Conservation (phyloP, 2,113 vertebrate species). For the Oryzias celebensis region DNA sequence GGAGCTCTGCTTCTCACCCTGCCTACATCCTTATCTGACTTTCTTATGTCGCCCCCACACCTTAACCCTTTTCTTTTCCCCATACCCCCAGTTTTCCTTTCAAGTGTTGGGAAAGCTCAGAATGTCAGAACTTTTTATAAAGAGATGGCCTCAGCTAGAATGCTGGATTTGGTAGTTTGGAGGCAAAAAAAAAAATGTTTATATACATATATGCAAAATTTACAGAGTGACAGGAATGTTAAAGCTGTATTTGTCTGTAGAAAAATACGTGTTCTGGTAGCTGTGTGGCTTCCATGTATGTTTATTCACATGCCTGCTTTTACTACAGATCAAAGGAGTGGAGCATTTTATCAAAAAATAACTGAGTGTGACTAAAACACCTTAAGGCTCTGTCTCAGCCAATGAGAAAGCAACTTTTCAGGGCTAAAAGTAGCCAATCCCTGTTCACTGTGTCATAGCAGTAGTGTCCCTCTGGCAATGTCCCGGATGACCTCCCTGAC, state of each 20-base stretch:
- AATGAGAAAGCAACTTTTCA: slow-evolving; percentile 47
- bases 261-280: no score
- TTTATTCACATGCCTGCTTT: slow-evolving; percentile 5
- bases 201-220: neutral
- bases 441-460: slow-evolving; percentile 11
- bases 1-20: slow-evolving; percentile 47
- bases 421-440: slow-evolving; percentile 34
- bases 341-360: slow-evolving; percentile 59
- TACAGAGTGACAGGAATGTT: no score
- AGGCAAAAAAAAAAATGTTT: neutral
- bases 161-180: slow-evolving; percentile 13
- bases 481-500: no score
- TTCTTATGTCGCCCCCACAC: slow-evolving; percentile 42
- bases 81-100: slow-evolving; percentile 20
- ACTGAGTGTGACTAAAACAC: slow-evolving; percentile 59
- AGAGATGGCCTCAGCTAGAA: slow-evolving; percentile 33
- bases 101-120: slow-evolving; percentile 44
- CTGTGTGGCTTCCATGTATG: no score
- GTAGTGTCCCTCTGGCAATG: no score
- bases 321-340: slow-evolving; percentile 50
- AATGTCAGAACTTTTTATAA: slow-evolving; percentile 45
- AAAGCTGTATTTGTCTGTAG: no score
- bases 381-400: slow-evolving; percentile 50
- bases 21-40: slow-evolving; percentile 56
- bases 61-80: slow-evolving; percentile 29